These are phyloP conservation scores for Cheilosia grossa DNA, from an alignment of 2,888 invertebrate species.

Conservation along the genomic window DNA sequence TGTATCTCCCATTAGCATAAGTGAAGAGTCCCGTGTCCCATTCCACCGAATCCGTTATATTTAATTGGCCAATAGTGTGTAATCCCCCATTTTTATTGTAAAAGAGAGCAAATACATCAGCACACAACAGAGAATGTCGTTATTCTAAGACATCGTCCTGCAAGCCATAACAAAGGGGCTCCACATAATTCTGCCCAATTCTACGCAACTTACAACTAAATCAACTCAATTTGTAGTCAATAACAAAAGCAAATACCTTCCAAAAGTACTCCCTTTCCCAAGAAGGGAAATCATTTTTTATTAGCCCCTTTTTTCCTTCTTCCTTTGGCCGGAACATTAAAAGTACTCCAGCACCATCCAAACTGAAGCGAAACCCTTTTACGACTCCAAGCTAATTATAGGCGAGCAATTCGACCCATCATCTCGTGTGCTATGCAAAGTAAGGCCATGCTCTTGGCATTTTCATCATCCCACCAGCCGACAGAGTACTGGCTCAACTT, in stretches of 20 bases:
- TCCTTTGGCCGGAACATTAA: conserved; percentile 55
- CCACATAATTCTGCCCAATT: conserved; percentile 31
- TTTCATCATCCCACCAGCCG: neutral
- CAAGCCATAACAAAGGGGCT: neutral
- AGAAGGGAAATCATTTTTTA: conserved; percentile 67
- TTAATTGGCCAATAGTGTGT: no score
- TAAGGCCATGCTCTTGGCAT: conserved; percentile 11
- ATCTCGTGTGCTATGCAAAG: conserved; percentile 46
- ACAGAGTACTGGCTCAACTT: conserved; percentile 42
- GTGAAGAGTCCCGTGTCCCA: no score
- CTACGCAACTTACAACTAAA: conserved; percentile 45
- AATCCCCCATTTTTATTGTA: no score
- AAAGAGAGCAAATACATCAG: no score
- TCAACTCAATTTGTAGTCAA: conserved; percentile 67
- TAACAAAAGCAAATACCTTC: conserved; percentile 61
- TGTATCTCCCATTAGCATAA: no score
- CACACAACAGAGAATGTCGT: no score
- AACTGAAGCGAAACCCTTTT: conserved; percentile 61
- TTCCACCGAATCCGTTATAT: no score
- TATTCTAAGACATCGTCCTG: no score
- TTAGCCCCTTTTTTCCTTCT: conserved; percentile 31
- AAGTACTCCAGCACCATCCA: conserved; percentile 52
- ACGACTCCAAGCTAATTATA: conserved; percentile 72
- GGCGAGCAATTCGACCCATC: conserved; percentile 68
- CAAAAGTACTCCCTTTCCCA: conserved; percentile 33